phyloP scores from a whole-genome alignment of 2,113 vertebrate species.

The Galbula dea region DNA sequence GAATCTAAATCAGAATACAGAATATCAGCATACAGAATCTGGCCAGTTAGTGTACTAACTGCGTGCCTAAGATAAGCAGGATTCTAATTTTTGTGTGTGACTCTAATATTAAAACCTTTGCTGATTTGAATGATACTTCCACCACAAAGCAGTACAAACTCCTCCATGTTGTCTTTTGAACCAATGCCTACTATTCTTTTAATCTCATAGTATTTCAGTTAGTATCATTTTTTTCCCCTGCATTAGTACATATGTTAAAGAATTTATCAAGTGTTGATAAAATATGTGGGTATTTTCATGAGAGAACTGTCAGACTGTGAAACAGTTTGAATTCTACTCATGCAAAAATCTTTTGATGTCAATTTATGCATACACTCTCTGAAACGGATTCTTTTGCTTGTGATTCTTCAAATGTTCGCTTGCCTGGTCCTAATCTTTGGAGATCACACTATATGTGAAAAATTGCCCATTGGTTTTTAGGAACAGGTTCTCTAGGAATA shows the following conservation, averaged over 20 bases:
- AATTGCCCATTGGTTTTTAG: background rate
- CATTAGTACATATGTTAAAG: background rate
- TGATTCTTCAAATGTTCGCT: background rate
- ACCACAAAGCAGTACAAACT: background rate
- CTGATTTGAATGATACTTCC: background rate
- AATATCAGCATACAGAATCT: no score
- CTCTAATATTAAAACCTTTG: background rate
- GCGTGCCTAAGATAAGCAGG: background rate
- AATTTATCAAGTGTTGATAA: background rate
- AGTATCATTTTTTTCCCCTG: background rate
- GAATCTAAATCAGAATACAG: no score
- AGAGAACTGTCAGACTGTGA: background rate
- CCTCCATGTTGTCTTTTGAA: background rate
- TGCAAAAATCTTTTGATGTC: background rate
- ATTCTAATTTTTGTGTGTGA: background rate
- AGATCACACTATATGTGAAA: background rate
- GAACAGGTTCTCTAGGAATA: background rate
- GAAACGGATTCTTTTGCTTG: background rate
- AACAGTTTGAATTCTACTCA: background rate
- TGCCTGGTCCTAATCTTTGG: background rate
- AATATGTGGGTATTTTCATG: background rate
- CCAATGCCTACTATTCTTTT: background rate
- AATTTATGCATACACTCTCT: background rate
- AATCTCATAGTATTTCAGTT: background rate
- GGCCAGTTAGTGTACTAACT: no score